Base-by-base conservation (phyloP, 2,113 vertebrate species). In the Myrmecophaga tridactyla region DNA sequence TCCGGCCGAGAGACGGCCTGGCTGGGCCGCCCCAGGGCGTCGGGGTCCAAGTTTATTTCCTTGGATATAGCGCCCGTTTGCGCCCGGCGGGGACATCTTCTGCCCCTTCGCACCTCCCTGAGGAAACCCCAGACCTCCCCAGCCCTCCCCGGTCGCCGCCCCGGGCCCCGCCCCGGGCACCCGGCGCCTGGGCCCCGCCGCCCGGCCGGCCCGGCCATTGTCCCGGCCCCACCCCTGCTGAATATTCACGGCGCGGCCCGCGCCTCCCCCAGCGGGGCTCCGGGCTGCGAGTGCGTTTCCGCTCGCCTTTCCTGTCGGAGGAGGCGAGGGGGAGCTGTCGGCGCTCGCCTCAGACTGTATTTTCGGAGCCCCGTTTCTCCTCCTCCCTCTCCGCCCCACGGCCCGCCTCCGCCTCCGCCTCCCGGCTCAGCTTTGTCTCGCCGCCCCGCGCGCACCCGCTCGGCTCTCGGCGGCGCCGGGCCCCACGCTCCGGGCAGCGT, bases 241-340 rank as follows among this genome's bases (percentile, higher is more conserved):
- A 91, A 94, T 95, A 95, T 94, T 91, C 94, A 94, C 62, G 41
- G 41, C 89, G 6, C n/a, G 93, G 36, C 76, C 77, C 95, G 85
- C 53, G 65, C 51, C 84, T 81, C 41, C 51, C 97, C 97, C 97
- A 90, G 97, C 90, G 96, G 97, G 97, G 96, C 96, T 97, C 36
- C 93, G 94, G 97, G 41, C 89, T 48, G 96, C 39, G 95, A 85
- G 97, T 84, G 98, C 94, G 97, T 96, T 98, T 98, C 98, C 98
- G 98, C 98, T 96, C 95, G 97, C 63, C 98, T 97, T 98, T 98
- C 97, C 98, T 96, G 98, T 77, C 78, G 90, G 97, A 93, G 98
- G 77, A 97, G 97, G 97, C 29, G 89, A 98, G 97, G 97, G 97
- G 97, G 98, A 98, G 98, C 97, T 96, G 95, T 97, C 96, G 82